These are phyloP conservation scores for Anas georgica DNA, from an alignment of 2,797 vertebrate species.

Conservation along the genomic window DNA sequence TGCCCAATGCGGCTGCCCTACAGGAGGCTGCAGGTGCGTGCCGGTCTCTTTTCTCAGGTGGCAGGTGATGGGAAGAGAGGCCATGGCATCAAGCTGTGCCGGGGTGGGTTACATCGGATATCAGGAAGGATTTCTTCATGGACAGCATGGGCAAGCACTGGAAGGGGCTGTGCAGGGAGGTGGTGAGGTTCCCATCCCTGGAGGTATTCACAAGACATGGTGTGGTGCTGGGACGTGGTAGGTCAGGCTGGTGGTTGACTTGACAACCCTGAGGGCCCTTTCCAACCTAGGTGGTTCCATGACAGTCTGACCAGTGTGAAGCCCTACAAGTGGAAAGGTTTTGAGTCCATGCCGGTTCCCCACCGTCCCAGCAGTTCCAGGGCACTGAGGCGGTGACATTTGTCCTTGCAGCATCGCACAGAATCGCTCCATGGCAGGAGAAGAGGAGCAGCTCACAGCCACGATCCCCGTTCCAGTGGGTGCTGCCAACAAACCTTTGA, in stretches of 20 bases:
- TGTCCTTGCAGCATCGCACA: background rate
- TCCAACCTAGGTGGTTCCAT: background rate
- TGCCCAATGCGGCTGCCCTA: no score
- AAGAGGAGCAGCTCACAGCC: background rate
- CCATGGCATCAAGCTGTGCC: no score
- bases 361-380: rapidly evolving
- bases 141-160: no score
- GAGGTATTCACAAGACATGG: background rate
- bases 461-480: rapidly evolving
- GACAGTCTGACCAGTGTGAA: background rate
- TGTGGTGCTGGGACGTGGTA: no score
- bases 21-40: no score
- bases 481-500: background rate
- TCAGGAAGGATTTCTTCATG: no score
- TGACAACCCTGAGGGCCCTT: background rate
- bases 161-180: no score
- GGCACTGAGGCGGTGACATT: background rate
- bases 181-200: no score
- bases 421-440: rapidly evolving
- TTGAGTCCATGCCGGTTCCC: rapidly evolving
- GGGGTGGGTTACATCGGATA: no score
- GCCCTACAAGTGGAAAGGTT: rapidly evolving
- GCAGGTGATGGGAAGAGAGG: no score
- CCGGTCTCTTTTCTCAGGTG: no score
- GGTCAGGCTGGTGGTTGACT: background rate